Conservation (phyloP, 2,888 invertebrate genomes). For the Megastigmus dorsalis region DNA sequence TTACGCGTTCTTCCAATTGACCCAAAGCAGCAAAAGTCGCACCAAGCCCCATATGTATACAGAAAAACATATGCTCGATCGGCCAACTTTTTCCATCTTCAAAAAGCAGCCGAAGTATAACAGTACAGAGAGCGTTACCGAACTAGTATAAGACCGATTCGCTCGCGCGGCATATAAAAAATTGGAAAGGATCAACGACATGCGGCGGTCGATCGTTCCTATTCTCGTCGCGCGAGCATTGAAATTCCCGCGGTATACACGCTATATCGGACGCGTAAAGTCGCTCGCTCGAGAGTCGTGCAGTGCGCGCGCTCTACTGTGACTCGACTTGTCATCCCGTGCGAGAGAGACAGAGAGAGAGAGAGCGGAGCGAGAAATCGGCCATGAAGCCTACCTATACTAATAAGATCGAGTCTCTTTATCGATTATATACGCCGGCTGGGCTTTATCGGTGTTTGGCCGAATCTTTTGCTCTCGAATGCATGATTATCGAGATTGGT, state of each 20-base stretch:
- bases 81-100: neutral
- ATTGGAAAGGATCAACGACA: conserved; percentile 31
- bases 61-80: no score
- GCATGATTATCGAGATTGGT: no score
- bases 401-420: no score
- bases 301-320: neutral
- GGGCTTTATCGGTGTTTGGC: no score
- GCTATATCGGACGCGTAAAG: neutral
- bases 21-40: no score
- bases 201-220: conserved; percentile 19
- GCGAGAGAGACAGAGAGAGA: neutral
- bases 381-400: no score
- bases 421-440: no score
- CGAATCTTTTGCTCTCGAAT: no score
- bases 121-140: neutral
- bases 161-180: neutral
- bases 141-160: neutral
- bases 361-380: neutral
- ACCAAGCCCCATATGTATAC: no score
- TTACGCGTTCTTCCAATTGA: no score
- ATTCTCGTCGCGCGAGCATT: conserved; percentile 39
- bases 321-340: neutral
- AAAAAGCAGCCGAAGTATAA: neutral
- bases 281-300: neutral
- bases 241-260: conserved; percentile 37